Conservation (phyloP, 2,888 invertebrate genomes). For the Mythimna loreyi region DNA sequence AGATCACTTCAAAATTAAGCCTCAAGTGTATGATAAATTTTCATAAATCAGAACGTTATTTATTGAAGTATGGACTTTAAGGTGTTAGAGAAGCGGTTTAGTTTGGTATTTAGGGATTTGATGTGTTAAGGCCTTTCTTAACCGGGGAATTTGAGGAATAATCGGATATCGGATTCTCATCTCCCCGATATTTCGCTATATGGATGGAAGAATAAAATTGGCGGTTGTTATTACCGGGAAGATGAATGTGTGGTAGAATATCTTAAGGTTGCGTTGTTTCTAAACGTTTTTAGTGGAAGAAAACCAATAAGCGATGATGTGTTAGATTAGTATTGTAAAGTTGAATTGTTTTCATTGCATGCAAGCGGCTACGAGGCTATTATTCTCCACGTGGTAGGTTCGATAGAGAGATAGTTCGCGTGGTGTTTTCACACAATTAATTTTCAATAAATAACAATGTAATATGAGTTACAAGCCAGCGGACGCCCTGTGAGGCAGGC, state of each 20-base stretch:
- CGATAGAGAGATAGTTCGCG: slow-evolving; percentile 69
- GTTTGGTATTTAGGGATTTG: slow-evolving; percentile 81
- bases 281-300: slow-evolving; percentile 49
- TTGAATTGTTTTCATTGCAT: slow-evolving; percentile 56
- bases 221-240: slow-evolving; percentile 73
- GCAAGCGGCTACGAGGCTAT: slow-evolving; percentile 44
- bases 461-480: slow-evolving; percentile 74
- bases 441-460: slow-evolving; percentile 84
- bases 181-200: slow-evolving; percentile 75
- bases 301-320: slow-evolving; percentile 45
- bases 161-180: slow-evolving; percentile 83
- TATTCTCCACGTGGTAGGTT: slow-evolving; percentile 69
- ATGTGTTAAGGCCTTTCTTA: slow-evolving; percentile 78
- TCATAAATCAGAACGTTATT: slow-evolving; percentile 89
- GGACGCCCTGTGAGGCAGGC: slow-evolving; percentile 75
- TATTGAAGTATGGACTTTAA: slow-evolving; percentile 90
- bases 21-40: slow-evolving; percentile 90
- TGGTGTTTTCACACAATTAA: slow-evolving; percentile 82
- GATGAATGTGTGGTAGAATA: slow-evolving; percentile 67
- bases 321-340: slow-evolving; percentile 38
- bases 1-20: slow-evolving; percentile 90
- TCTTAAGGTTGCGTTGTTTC: slow-evolving; percentile 52
- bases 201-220: slow-evolving; percentile 76
- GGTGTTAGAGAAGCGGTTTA: slow-evolving; percentile 87
- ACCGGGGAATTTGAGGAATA: slow-evolving; percentile 76